Evolutionary conservation across 2,888 invertebrate genomes (phyloP).

Genomic region (Desoria tigrina): DNA sequence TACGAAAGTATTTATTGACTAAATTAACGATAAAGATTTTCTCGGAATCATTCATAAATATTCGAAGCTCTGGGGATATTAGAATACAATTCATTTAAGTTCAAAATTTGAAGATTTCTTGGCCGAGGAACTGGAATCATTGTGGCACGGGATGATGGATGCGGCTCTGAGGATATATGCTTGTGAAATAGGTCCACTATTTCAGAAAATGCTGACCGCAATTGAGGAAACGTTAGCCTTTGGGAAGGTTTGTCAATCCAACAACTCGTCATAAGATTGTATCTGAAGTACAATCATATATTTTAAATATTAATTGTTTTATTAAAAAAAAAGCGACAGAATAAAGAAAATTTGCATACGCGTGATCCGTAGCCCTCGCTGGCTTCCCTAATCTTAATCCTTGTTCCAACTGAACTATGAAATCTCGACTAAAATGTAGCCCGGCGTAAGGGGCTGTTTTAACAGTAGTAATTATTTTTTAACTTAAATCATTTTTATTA

Average conservation of each 20-base stretch:
- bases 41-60: too few species aligned
- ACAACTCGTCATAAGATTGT: conserved; percentile 33
- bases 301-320: too few species aligned
- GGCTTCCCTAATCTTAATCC: conserved; percentile 37
- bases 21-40: too few species aligned
- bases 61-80: conserved; percentile 2
- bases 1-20: too few species aligned
- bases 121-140: background rate
- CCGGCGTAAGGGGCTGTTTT: conserved; percentile 39
- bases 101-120: background rate
- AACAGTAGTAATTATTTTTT: too few species aligned
- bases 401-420: conserved; percentile 29
- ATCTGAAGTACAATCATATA: too few species aligned
- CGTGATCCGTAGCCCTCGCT: conserved; percentile 20
- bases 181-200: background rate
- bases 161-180: too few species aligned
- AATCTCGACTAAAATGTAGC: conserved; percentile 32
- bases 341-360: too few species aligned
- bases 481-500: conserved; percentile 10
- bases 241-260: conserved; percentile 27
- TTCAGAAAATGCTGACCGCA: background rate
- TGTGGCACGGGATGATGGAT: background rate
- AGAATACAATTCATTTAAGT: background rate
- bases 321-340: too few species aligned
- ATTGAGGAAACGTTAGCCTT: conserved; percentile 18